Evolutionary conservation across 2,888 invertebrate genomes (phyloP), one percentile per base, ranked within the genome.

Genomic region (Glyphotaelius pellucidus): DNA sequence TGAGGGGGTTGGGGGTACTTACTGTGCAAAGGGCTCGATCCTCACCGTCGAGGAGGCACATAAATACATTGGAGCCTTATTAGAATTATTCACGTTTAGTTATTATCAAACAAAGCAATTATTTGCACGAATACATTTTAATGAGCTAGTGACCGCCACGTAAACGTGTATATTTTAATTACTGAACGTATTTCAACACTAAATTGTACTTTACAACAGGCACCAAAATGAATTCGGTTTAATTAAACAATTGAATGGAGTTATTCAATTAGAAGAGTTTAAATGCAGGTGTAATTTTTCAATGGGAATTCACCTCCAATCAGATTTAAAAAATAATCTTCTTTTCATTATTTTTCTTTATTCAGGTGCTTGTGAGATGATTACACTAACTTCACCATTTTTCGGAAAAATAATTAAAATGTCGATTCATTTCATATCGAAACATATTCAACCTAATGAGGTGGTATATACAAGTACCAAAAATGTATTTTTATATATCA

Each of bases 31-130:
- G 25, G 25, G 25, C 67, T 67, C 67, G 67, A 67, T n/a, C 67
- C 88, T 88, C 32, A 32, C 19, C 11, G 88, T 35, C 32, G 35
- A 47, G 88, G 31, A 52, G 25, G 7, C 47, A 30, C 11, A 38
- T 86, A 86, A 42, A 86, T 86, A 38, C 47, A 42, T 30, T 9
- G 42, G 30, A 42, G 42, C 85, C n/a, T 85, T n/a, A 42, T 86
- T 86, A 35, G 86, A 86, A 42, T 86, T 42, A 42, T 86, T 86
- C 25, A 25, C 67, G 67, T 67, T 67, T 67, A 25, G 25, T 25
- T 67, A 67, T 67, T 67, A 67, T 67, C 32, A 81, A 11, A 19
- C 31, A 32, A 32, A 81, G 30, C 32, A 31, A 32, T 81, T 32
- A 32, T 19, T 81, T 32, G 30, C 81, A 81, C 32, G 15, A 81